phyloP scores from a whole-genome alignment of 2,888 invertebrate species.

The Trichacis sp. region DNA sequence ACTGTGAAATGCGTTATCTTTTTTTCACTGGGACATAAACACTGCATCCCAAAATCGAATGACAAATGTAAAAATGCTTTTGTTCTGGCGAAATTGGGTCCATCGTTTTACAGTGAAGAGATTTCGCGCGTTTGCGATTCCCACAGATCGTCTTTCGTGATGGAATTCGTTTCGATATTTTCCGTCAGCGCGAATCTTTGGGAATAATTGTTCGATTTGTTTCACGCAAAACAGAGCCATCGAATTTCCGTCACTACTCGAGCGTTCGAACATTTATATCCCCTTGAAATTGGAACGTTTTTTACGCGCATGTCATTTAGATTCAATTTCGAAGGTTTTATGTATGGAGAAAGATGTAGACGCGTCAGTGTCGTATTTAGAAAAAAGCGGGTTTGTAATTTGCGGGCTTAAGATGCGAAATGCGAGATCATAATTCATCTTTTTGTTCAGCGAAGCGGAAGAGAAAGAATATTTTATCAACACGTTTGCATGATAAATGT shows the following conservation, averaged over 20 bases:
- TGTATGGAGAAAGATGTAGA: too few species aligned
- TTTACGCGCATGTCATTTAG: neutral
- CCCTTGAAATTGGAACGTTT: conserved; percentile 5
- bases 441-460: neutral
- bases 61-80: conserved; percentile 1
- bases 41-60: neutral
- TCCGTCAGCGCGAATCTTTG: too few species aligned
- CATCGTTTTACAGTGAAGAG: neutral
- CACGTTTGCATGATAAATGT: neutral
- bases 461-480: neutral
- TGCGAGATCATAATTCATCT: neutral
- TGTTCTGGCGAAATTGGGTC: neutral
- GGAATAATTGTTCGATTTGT: too few species aligned
- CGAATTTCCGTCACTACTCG: conserved; percentile 9
- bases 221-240: conserved; percentile 15
- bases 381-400: neutral
- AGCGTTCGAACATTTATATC: conserved; percentile 1
- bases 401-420: neutral
- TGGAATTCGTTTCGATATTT: too few species aligned
- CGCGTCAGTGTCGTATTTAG: too few species aligned
- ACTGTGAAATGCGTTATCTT: conserved; percentile 19
- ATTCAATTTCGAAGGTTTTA: neutral
- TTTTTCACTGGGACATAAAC: conserved; percentile 10
- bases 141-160: too few species aligned
- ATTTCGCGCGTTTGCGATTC: neutral